Evolutionary conservation across 35 echinoderm and acorn worm genomes (phyloP), one percentile per base, ranked within the genome.

Genomic region (Nesometra sesokonis): DNA sequence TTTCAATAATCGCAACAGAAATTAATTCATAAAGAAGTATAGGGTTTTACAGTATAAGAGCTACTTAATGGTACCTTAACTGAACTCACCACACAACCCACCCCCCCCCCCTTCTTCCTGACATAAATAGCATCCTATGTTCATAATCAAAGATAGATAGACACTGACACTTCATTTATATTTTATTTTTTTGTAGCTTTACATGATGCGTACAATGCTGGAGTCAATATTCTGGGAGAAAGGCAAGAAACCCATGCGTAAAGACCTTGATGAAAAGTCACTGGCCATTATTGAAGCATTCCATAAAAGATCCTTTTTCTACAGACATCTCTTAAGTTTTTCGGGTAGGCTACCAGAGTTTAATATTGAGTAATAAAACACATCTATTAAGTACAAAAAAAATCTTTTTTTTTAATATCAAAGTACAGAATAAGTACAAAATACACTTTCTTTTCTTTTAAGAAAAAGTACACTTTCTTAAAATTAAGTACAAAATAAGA

Each of bases 191-290:
- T 40, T 81, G n/a, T 32, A 99, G 96, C 46, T 99, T 37, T 99
- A 99, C 81, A 89, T 99, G 93, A 88, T 99, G 81, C 90, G 96
- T 23, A 99, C 96, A 77, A 99, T 99, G 96, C 88, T 99, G 76
- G 96, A 99, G 85, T 94, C 93, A 35, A 79, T 99, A 88, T 94
- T 93, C 13, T 90, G 93, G 19, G 96, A 99, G 78, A 99, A 99
- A 84, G 95, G 96, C 23, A 91, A 90, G 85, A 99, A 94, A 89
- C 90, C 96, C 7, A 81, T 99, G 47, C 90, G 96, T 13, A 99
- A 99, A 46, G 96, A 99, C 34, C 82, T 99, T 13, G 96, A 99
- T 46, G 81, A 85, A 1, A 57, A 79, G 76, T 91, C 90, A 27
- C 30, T 89, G 3, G 96, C 94, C 27, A 87, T 83, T 34, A 94